These are phyloP conservation scores for Macroramphosus scolopax DNA, from an alignment of 2,797 vertebrate genomes.

Conservation along the genomic window DNA sequence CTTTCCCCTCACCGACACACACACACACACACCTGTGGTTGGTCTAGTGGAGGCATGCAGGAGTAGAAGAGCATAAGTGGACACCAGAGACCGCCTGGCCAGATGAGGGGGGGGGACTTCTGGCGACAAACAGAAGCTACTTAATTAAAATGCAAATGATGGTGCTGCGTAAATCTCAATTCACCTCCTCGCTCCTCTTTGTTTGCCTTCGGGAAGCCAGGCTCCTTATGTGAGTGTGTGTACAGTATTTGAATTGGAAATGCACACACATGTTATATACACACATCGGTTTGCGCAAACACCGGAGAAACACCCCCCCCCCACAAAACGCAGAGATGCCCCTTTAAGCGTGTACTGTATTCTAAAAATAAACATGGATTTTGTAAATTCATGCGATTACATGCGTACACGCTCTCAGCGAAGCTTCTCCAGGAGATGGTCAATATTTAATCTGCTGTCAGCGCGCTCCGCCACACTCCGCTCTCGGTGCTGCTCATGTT, in stretches of 20 bases:
- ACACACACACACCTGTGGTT: slow-evolving; percentile 22
- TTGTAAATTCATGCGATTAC: slow-evolving; percentile 52
- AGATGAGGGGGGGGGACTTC: slow-evolving; percentile 23
- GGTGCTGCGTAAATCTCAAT: slow-evolving; percentile 33
- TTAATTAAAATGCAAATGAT: slow-evolving; percentile 80
- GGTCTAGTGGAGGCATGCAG: slow-evolving; percentile 50
- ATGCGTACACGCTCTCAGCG: slow-evolving; percentile 24
- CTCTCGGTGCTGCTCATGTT: slow-evolving; percentile 24
- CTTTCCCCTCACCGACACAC: neutral
- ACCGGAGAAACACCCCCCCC: neutral
- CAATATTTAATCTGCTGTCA: slow-evolving; percentile 66
- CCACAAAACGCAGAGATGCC: slow-evolving; percentile 19
- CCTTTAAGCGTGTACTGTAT: slow-evolving; percentile 35
- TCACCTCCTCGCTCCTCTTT: slow-evolving; percentile 34
- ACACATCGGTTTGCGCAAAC: neutral
- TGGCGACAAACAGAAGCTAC: slow-evolving; percentile 44
- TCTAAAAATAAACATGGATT: slow-evolving; percentile 67
- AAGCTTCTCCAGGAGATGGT: slow-evolving; percentile 55
- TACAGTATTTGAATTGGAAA: slow-evolving; percentile 5
- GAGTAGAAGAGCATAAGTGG: slow-evolving; percentile 47
- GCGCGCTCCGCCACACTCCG: slow-evolving; percentile 12
- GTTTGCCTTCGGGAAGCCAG: slow-evolving; percentile 48
- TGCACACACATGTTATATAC: slow-evolving; percentile 7
- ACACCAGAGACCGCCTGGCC: slow-evolving; percentile 47
- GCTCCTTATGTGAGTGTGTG: slow-evolving; percentile 18